Evolutionary conservation across 1,140 invertebrate genomes (phyloP).

Genomic region (Amyelois transitella): DNA sequence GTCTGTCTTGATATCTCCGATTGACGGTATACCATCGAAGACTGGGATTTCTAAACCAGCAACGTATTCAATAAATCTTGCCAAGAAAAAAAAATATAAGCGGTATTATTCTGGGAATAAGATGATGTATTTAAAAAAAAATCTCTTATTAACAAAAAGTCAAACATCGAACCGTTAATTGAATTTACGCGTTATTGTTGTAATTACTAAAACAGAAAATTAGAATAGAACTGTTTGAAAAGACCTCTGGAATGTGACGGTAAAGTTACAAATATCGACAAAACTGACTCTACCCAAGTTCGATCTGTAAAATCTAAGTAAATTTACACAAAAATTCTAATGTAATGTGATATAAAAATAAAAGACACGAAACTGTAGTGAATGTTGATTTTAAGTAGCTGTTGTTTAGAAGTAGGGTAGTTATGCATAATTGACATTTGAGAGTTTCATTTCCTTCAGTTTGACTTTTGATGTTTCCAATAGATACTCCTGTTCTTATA

Average conservation of each 20-base stretch:
- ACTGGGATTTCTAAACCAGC: background rate
- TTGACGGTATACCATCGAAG: slow-evolving; percentile 18
- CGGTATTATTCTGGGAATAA: background rate
- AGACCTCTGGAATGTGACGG: background rate
- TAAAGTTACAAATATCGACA: slow-evolving; percentile 7
- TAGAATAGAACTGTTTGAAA: background rate
- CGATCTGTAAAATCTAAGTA: slow-evolving; percentile 22
- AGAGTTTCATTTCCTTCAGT: slow-evolving; percentile 37
- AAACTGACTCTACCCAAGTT: slow-evolving; percentile 6
- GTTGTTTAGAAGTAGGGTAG: slow-evolving; percentile 1
- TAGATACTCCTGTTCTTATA: slow-evolving; percentile 26
- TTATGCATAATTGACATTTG: slow-evolving; percentile 4
- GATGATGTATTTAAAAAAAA: no score
- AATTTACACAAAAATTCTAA: slow-evolving; percentile 65
- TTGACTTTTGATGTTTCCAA: slow-evolving; percentile 55
- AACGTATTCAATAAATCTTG: background rate
- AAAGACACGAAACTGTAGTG: slow-evolving; percentile 32
- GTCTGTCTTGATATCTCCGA: slow-evolving; percentile 59
- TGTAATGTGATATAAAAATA: slow-evolving; percentile 64
- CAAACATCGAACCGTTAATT: no score
- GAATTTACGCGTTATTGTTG: no score
- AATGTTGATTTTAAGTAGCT: slow-evolving; percentile 24
- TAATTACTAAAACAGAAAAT: no score
- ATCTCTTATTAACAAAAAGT: no score
- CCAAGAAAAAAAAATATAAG: background rate